A percentile compares a stretch with the other conserved stretches of the same genome.
phyloP scores from a whole-genome alignment of 2,888 invertebrate species.

The Athrips mouffetella region DNA sequence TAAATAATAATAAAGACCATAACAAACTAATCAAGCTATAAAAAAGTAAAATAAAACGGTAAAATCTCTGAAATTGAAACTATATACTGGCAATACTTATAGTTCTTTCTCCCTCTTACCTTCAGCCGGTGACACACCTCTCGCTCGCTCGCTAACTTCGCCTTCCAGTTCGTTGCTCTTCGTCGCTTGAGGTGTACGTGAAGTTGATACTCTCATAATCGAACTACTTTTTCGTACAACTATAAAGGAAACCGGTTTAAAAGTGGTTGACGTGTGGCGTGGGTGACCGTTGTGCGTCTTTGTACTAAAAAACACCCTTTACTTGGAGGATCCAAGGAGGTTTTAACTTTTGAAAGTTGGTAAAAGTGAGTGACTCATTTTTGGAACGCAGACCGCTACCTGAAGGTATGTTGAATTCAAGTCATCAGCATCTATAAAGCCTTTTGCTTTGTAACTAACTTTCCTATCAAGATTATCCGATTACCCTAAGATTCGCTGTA shows the following conservation, averaged over 20 bases:
- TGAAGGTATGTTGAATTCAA: conserved; percentile 1
- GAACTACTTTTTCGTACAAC: conserved; percentile 14
- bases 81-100: no score
- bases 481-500: no score
- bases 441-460: no score
- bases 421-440: no score
- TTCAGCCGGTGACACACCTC: no score
- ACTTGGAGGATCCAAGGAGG: conserved; percentile 2
- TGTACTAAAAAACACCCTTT: conserved; percentile 10
- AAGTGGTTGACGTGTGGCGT: conserved; percentile 17
- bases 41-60: no score
- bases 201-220: not conserved
- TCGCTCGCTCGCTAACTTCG: not conserved
- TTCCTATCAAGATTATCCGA: not conserved
- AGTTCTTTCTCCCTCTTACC: no score
- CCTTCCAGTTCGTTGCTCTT: not conserved
- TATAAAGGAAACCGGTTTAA: conserved; percentile 10
- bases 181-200: not conserved
- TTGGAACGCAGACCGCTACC: conserved; percentile 3
- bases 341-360: conserved; percentile 11
- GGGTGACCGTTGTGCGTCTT: conserved; percentile 12
- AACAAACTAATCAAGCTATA: no score
- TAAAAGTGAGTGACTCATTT: conserved; percentile 10
- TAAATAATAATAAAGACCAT: no score
- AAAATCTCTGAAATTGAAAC: no score